phyloP scores from a whole-genome alignment of 2,888 invertebrate species.

The Drosophila pegasa region DNA sequence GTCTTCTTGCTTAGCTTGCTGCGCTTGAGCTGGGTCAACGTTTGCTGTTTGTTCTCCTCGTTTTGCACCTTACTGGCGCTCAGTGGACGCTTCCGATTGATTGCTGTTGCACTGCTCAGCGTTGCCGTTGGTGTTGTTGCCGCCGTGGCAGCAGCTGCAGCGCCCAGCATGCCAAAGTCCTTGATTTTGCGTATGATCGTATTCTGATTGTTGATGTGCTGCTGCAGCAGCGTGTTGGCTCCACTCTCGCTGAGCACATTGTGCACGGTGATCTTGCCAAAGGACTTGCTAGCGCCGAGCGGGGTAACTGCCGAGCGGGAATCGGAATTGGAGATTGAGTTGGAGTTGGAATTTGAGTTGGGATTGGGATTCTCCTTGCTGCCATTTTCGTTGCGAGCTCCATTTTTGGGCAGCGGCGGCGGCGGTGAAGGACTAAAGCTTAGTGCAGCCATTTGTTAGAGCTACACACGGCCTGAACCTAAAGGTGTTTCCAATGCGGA shows the following conservation, averaged over 20 bases:
- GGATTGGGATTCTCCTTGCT: constrained; percentile 7
- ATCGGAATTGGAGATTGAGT: background rate
- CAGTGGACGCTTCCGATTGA: constrained; percentile 67
- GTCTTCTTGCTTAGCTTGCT: constrained; percentile 51
- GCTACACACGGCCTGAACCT: constrained; percentile 1
- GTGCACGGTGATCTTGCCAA: constrained; percentile 82
- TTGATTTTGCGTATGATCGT: constrained; percentile 84
- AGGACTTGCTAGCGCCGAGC: constrained; percentile 70
- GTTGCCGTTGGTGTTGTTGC: constrained; percentile 11
- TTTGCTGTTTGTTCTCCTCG: constrained; percentile 41
- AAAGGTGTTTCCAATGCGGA: too few species aligned
- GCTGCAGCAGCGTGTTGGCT: constrained; percentile 70
- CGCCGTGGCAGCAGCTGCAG: constrained; percentile 44
- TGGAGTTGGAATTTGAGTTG: background rate
- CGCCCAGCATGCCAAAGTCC: constrained; percentile 84
- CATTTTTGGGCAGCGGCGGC: constrained; percentile 38
- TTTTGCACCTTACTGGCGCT: constrained; percentile 48
- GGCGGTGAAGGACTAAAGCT: constrained; percentile 76
- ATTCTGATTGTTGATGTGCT: constrained; percentile 78
- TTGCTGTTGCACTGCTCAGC: background rate
- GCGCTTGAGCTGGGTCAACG: constrained; percentile 49
- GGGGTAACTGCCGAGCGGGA: constrained; percentile 38
- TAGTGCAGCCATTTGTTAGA: constrained; percentile 80
- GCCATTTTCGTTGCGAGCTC: background rate
- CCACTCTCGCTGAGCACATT: constrained; percentile 81